Evolutionary conservation across 2,113 vertebrate genomes (phyloP).

Genomic region (Dendropsophus ebraccatus): DNA sequence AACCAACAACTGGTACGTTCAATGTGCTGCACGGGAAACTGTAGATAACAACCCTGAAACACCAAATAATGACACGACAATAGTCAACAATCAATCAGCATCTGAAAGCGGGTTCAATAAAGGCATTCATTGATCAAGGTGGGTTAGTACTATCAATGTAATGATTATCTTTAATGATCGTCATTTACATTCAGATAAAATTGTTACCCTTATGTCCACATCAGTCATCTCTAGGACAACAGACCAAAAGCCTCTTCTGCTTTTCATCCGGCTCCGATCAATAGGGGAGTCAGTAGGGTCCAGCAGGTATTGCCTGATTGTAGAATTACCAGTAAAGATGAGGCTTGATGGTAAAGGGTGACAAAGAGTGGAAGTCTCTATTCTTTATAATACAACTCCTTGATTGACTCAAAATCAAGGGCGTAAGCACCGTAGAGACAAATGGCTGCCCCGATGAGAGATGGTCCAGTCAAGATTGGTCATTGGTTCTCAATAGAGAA

Average conservation of each 20-base stretch:
- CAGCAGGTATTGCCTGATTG: too few species aligned
- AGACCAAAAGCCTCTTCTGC: too few species aligned
- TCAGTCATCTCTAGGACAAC: too few species aligned
- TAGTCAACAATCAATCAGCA: not conserved
- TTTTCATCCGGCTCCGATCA: not conserved
- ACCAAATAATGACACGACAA: not conserved
- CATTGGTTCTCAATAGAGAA: too few species aligned
- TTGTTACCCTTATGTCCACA: not conserved
- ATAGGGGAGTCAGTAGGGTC: not conserved
- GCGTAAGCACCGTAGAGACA: not conserved
- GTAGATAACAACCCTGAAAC: not conserved
- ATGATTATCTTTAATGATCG: not conserved
- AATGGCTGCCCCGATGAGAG: too few species aligned
- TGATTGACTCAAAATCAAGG: not conserved
- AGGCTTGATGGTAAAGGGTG: not conserved
- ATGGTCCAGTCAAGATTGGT: too few species aligned
- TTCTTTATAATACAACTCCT: not conserved
- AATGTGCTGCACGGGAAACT: not conserved
- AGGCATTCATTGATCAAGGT: not conserved
- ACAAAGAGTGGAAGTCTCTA: too few species aligned
- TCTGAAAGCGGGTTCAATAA: not conserved
- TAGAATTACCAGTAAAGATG: not conserved
- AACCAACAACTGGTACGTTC: not conserved
- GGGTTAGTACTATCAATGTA: not conserved
- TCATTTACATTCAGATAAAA: not conserved